phyloP scores from a whole-genome alignment of 2,888 invertebrate species.

The Agapostemon virescens region DNA sequence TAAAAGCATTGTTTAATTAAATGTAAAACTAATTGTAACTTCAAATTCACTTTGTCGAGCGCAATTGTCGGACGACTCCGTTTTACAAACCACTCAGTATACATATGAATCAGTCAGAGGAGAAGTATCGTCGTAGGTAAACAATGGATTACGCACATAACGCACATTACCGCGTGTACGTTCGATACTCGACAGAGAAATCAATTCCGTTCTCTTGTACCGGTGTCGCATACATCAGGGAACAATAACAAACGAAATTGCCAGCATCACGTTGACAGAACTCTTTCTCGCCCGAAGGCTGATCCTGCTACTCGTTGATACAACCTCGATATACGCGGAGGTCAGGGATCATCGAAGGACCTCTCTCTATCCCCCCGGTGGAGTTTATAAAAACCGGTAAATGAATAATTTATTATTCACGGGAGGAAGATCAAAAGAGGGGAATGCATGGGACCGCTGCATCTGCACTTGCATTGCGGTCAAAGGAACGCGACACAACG shows the following conservation, averaged over 20 bases:
- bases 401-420: conserved; percentile 22
- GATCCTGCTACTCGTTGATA: not conserved
- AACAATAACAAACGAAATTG: conserved; percentile 19
- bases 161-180: not conserved
- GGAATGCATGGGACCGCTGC: not conserved
- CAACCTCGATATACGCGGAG: not conserved
- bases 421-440: conserved; percentile 32
- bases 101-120: not conserved
- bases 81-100: not conserved
- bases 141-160: not conserved
- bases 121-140: not conserved
- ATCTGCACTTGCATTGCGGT: not conserved
- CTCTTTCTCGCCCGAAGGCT: not conserved
- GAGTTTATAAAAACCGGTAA: conserved; percentile 16
- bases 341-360: not conserved
- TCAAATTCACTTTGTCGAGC: not conserved
- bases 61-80: not conserved
- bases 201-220: not conserved
- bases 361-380: not conserved
- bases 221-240: not conserved
- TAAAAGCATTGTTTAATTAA: no score
- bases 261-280: not conserved
- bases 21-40: not conserved
- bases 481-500: not conserved
- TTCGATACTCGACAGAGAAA: not conserved